A percentile compares a stretch with the other conserved stretches of the same genome.
Conservation (phyloP, 2,888 invertebrate species). For the Dermolepida albohirtum region DNA sequence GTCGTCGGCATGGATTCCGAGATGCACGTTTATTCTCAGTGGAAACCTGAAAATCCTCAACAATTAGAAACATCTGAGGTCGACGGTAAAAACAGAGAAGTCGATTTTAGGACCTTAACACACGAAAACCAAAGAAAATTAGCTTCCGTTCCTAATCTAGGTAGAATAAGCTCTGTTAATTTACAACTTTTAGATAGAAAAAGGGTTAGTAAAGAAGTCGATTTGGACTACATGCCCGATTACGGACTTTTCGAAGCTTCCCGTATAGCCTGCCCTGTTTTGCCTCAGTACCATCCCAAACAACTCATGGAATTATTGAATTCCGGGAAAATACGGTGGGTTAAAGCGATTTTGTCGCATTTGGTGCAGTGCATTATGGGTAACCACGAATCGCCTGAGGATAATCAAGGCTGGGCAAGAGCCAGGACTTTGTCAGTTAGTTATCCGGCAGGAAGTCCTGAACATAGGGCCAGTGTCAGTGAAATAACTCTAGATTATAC, state of each 20-base stretch:
- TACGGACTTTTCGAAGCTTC: constrained; percentile 97
- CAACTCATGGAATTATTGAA: constrained; percentile 98
- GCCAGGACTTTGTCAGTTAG: constrained; percentile 91
- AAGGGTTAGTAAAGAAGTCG: constrained; percentile 65
- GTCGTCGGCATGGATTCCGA: constrained; percentile 99
- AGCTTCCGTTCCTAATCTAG: constrained; percentile 83
- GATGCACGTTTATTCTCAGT: constrained; percentile 99
- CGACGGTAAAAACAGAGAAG: constrained; percentile 73
- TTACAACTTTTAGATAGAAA: constrained; percentile 81
- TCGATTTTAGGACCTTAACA: constrained; percentile 75
- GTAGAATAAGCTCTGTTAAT: constrained; percentile 87
- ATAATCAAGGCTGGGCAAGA: constrained; percentile 79
- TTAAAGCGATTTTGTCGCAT: constrained; percentile 97
- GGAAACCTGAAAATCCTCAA: constrained; percentile 79
- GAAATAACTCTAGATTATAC: constrained; percentile 93
- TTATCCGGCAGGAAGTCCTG: constrained; percentile 86
- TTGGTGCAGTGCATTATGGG: constrained; percentile 82
- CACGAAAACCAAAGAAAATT: constrained; percentile 74
- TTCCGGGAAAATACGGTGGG: constrained; percentile 97
- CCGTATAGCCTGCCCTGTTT: constrained; percentile 94
- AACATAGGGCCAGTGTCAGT: constrained; percentile 83
- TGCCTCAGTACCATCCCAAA: constrained; percentile 99
- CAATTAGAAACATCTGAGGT: constrained; percentile 73
- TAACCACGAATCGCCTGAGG: constrained; percentile 66
- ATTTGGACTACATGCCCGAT: constrained; percentile 89